Evolutionary conservation across 2,797 vertebrate species (phyloP), one percentile per base, ranked within the genome.

Genomic region (Podarcis lilfordi): DNA sequence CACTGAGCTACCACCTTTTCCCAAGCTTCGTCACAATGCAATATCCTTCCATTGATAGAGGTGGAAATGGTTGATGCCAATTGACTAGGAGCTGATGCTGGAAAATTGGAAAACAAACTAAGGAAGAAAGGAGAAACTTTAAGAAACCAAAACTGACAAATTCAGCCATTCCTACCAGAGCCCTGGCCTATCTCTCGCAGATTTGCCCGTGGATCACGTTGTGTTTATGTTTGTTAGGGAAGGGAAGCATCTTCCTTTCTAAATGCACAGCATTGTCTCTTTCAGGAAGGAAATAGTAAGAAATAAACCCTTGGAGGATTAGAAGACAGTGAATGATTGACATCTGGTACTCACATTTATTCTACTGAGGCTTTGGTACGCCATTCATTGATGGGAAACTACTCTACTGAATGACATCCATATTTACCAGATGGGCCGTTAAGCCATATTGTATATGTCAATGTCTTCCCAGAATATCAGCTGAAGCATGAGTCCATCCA

Each of bases 321-420:
- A 93, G 83, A 90, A 95, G 93, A 89, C 90, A 91, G 92, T 87
- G 84, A 86, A 93, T 96, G 94, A 97, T 94, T 97, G 96, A 89
- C 96, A 95, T 82, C 88, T 82, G 85, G 85, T 89, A 84, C 87
- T 85, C 83, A 91, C 93, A 92, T 89, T 93, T 94, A 93, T 94
- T 96, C 96, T 95, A 95, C 93, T 95, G 95, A 95, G 95, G 95
- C 92, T 94, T 95, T 94, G 93, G 84, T 86, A 82, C 94, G 95
- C 93, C 93, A 95, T 90, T 96, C 93, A 91, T 85, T 92, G 90
- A 78, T 71, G 92, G 89, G 95, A 95, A 93, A 87, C 87, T 21
- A 27, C 86, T 92, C 88, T 29, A 10, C 82, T 95, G 94, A 96
- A 90, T 96, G 95, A 93, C 94, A 95, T 94, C 92, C 92, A 82